A percentile compares a stretch with the other conserved stretches of the same genome.
Evolutionary conservation across 2,797 vertebrate species (phyloP).

Genomic region (Acrossocheilus fasciatus): DNA sequence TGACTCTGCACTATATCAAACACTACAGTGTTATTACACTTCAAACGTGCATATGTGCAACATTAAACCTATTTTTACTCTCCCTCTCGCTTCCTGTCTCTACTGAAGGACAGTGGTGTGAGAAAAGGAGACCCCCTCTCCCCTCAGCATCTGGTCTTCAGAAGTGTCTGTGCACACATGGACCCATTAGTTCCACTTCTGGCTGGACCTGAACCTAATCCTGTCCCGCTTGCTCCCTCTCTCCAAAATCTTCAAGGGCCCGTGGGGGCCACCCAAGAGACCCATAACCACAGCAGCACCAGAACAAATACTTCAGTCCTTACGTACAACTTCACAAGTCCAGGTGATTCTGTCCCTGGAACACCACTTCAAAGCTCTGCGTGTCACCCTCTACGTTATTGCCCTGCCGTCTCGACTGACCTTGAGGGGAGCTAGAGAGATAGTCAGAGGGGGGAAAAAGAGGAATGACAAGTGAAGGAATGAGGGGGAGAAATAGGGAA

Average conservation of each 20-base stretch:
- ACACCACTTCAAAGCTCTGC: slow-evolving; percentile 59
- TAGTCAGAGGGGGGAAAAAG: background rate
- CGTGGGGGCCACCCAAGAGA: slow-evolving; percentile 69
- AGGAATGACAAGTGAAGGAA: slow-evolving; percentile 26
- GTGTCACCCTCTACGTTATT: slow-evolving; percentile 47
- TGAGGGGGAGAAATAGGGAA: slow-evolving; percentile 30
- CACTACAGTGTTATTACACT: background rate
- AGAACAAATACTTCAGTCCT: slow-evolving; percentile 77
- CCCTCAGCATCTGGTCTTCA: slow-evolving; percentile 80
- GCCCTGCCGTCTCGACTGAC: slow-evolving; percentile 52
- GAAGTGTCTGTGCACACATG: slow-evolving; percentile 78
- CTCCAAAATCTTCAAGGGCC: slow-evolving; percentile 64
- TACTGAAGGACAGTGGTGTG: slow-evolving; percentile 28
- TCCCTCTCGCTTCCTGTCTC: slow-evolving; percentile 5
- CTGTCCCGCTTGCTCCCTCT: slow-evolving; percentile 75
- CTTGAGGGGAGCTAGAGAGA: slow-evolving; percentile 57
- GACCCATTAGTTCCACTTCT: slow-evolving; percentile 80
- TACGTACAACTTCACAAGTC: slow-evolving; percentile 67
- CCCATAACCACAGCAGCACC: slow-evolving; percentile 78
- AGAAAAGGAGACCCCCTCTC: slow-evolving; percentile 1
- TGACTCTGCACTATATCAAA: background rate
- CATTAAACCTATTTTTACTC: background rate
- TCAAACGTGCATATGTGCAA: background rate
- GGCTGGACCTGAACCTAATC: slow-evolving; percentile 72
- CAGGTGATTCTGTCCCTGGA: slow-evolving; percentile 74